phyloP scores from a whole-genome alignment of 2,797 vertebrate species.

The Melanotaenia trifasciata region DNA sequence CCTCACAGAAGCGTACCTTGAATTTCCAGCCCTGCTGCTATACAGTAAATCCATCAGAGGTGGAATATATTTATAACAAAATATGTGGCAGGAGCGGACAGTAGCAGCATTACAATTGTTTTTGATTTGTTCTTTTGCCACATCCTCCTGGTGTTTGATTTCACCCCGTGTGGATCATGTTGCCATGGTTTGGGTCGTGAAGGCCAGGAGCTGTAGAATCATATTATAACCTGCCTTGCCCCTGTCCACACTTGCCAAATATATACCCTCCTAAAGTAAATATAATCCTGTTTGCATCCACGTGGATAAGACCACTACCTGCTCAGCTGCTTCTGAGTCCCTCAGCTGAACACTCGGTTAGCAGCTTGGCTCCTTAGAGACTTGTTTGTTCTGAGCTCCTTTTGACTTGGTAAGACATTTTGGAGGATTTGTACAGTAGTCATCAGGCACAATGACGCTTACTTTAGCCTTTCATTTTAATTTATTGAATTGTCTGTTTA shows the following conservation, averaged over 20 bases:
- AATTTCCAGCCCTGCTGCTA: constrained; percentile 17
- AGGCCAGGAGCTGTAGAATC: constrained; percentile 56
- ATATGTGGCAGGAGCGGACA: constrained; percentile 43
- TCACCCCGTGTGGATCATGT: constrained; percentile 62
- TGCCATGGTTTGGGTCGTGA: constrained; percentile 39
- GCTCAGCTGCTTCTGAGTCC: constrained; percentile 30
- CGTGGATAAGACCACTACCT: constrained; percentile 57
- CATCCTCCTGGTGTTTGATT: constrained; percentile 64
- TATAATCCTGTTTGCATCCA: constrained; percentile 70
- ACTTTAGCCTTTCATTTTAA: neutral
- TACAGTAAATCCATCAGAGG: constrained; percentile 29
- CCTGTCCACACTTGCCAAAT: constrained; percentile 80
- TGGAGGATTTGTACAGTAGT: neutral
- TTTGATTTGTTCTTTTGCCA: constrained; percentile 45
- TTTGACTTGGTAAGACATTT: constrained; percentile 44
- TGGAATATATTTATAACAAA: constrained; percentile 47
- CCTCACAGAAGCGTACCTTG: constrained; percentile 3
- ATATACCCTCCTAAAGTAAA: constrained; percentile 77
- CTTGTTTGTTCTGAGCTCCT: constrained; percentile 32
- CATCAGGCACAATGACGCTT: neutral
- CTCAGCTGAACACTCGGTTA: constrained; percentile 6
- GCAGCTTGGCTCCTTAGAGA: constrained; percentile 27
- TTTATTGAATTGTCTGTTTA: neutral
- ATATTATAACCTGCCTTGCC: constrained; percentile 57
- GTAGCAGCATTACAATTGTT: constrained; percentile 38